Base-by-base conservation (phyloP, 2,797 vertebrate genomes). In the Siniperca scherzeri region DNA sequence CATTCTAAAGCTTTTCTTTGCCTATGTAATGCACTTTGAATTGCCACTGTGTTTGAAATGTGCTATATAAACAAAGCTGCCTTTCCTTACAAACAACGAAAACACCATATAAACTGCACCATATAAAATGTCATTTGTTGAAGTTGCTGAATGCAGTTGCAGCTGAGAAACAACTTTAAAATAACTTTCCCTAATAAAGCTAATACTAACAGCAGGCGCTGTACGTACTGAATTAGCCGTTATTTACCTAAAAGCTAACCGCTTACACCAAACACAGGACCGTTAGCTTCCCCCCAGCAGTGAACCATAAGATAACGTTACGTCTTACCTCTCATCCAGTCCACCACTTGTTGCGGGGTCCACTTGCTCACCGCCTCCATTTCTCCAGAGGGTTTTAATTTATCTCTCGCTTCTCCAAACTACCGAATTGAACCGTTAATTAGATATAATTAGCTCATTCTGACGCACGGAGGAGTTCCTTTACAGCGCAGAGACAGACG, bases 301-400 rank as follows among this genome's bases (percentile, higher is more conserved):
- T 30, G 44, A 40, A 1, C 38, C 25, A 4, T 14, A 7, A 12
- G 3, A 14, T 9, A 7, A 27, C 21, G 27, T 38, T 7, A 21
- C 33, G 27, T 13, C 42, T 68, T 76, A 96, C 95, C 95, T 93
- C 86, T 93, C 90, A 96, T 94, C 95, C 95, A 96, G 44, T 93
- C 90, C 64, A 78, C 84, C 80, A 96, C 95, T 87, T 95, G 94
- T 52, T 89, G 91, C 60, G 94, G 80, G 11, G 52, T 94, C 95
- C 95, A 96, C 73, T 85, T 74, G 3, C 90, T 94, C 67, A 95
- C 92, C 3, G 94, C 72, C 72, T 96, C 95, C 95, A 96, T 96
- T 30, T 40, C 82, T 80, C 25, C n/a, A 14, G 16, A 50, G 16
- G 19, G 3, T 44, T 13, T 40, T 19, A 57, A 36, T 30, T 21